phyloP scores from a whole-genome alignment of 2,797 vertebrate genomes.

The Phaenicophaeus curvirostris region DNA sequence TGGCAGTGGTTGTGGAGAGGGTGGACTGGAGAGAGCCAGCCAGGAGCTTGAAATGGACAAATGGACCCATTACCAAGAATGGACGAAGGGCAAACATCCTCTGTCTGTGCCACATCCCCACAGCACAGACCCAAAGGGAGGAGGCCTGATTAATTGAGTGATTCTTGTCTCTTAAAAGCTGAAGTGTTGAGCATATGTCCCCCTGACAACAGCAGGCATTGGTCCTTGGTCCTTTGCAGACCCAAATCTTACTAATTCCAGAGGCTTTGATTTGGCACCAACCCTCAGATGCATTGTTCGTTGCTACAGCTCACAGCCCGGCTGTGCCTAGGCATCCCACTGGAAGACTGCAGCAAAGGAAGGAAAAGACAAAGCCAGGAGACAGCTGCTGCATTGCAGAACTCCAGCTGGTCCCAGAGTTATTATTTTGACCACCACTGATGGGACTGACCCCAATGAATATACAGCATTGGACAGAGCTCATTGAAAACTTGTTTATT shows the following conservation, averaged over 20 bases:
- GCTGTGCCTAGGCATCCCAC: background rate
- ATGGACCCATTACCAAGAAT: background rate
- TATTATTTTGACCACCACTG: slow-evolving; percentile 20
- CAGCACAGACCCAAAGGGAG: background rate
- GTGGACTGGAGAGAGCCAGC: background rate
- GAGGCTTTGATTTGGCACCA: background rate
- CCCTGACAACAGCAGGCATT: background rate
- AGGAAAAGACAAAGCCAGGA: slow-evolving; percentile 12
- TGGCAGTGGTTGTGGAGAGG: too few relatives aligned
- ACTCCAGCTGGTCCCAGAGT: background rate
- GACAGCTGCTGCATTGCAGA: background rate
- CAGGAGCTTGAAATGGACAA: background rate
- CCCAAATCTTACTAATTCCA: background rate
- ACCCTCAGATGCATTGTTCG: background rate
- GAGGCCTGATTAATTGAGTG: background rate
- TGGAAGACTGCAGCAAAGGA: background rate
- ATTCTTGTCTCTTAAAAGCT: background rate
- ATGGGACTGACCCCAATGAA: background rate
- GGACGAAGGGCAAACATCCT: background rate
- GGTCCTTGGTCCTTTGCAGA: background rate
- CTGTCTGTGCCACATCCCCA: accelerated
- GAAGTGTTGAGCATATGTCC: background rate
- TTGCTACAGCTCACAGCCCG: background rate
- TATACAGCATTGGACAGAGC: background rate
- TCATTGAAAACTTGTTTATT: slow-evolving; percentile 38